phyloP scores from a whole-genome alignment of 2,797 vertebrate species.

The Fringilla coelebs region DNA sequence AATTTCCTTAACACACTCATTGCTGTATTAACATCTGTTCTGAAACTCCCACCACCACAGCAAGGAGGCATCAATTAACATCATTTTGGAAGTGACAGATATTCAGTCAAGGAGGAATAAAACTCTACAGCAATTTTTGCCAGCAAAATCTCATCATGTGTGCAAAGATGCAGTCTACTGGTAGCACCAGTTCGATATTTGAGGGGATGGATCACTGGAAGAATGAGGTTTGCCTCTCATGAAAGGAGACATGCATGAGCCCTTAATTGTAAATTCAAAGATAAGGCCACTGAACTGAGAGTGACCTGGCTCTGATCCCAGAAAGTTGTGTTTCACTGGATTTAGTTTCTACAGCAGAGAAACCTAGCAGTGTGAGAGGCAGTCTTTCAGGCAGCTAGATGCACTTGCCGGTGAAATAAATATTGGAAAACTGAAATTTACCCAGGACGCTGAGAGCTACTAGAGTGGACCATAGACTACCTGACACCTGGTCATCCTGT shows the following conservation, averaged over 20 bases:
- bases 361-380: background rate
- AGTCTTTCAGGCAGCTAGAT: background rate
- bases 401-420: background rate
- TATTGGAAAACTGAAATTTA: background rate
- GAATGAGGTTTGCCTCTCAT: slow-evolving; percentile 18
- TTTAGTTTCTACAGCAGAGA: slow-evolving; percentile 18
- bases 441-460: background rate
- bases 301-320: slow-evolving; percentile 55
- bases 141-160: slow-evolving; percentile 47
- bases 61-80: slow-evolving; percentile 60
- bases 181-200: background rate
- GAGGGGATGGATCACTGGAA: slow-evolving; percentile 23
- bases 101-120: slow-evolving; percentile 50
- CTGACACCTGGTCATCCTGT: background rate
- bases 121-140: slow-evolving; percentile 36
- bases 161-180: slow-evolving; percentile 45
- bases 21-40: slow-evolving; percentile 56
- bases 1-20: slow-evolving; percentile 17
- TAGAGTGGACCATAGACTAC: background rate
- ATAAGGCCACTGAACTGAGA: slow-evolving; percentile 41
- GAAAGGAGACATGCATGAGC: slow-evolving; percentile 39
- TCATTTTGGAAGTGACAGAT: slow-evolving; percentile 58
- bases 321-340: slow-evolving; percentile 49
- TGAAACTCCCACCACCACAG: slow-evolving; percentile 29
- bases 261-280: slow-evolving; percentile 48